Evolutionary conservation across 37 sponge, comb jelly and placozoan species (phyloP).

Genomic region (Mnemiopsis leidyi): DNA sequence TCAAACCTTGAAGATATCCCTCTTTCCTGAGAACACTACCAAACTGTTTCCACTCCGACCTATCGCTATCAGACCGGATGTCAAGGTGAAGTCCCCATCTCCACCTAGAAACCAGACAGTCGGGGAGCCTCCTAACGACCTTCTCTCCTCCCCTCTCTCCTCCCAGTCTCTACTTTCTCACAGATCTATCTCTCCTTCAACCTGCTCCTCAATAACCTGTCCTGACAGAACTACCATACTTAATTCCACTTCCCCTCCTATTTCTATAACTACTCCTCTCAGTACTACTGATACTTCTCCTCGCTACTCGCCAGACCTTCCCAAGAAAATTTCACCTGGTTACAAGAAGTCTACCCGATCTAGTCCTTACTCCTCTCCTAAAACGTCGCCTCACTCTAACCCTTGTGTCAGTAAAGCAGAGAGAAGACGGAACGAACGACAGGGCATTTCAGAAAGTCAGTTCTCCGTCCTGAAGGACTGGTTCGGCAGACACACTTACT

Average conservation of each 20-base stretch:
- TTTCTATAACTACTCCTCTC: background rate
- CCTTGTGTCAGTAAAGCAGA: background rate
- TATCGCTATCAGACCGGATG: constrained; percentile 13
- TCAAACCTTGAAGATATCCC: background rate
- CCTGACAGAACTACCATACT: too few species aligned
- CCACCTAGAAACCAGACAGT: background rate
- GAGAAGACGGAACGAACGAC: background rate
- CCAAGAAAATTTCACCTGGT: background rate
- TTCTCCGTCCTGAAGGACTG: background rate
- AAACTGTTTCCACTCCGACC: constrained; percentile 13
- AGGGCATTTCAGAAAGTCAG: background rate
- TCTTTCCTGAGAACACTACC: background rate
- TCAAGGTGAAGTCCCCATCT: background rate
- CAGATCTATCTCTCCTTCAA: background rate
- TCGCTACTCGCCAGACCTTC: background rate
- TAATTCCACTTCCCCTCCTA: background rate
- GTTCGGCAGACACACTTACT: constrained; percentile 19
- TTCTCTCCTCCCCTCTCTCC: background rate
- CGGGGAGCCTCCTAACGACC: background rate
- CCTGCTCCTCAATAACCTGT: too few species aligned
- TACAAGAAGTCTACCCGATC: background rate
- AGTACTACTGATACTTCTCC: background rate
- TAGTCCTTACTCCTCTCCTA: background rate
- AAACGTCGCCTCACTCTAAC: background rate
- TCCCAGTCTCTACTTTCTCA: background rate